Percentiles rank a stretch among this genome's conserved stretches.
These are phyloP conservation scores for Macaria liturata DNA, from an alignment of 2,888 invertebrate species.

Conservation along the genomic window DNA sequence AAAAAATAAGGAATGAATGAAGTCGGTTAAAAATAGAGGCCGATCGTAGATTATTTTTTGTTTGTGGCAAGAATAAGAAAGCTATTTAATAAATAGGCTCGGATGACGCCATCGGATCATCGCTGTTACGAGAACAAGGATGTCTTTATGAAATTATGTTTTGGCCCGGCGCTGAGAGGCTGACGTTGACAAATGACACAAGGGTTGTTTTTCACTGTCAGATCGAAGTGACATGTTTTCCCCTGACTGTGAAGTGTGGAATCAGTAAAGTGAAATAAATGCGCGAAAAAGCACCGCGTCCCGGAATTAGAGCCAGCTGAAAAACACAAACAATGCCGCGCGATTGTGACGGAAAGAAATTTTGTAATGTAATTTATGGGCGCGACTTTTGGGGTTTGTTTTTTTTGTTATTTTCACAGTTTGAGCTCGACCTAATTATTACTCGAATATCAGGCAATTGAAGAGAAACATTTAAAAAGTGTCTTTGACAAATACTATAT, in stretches of 20 bases:
- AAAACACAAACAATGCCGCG: constrained; percentile 15
- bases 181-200: constrained; percentile 79
- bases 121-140: constrained; percentile 72
- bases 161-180: constrained; percentile 69
- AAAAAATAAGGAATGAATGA: too few relatives aligned
- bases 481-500: too few relatives aligned
- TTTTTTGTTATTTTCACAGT: too few relatives aligned
- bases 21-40: too few relatives aligned
- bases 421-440: too few relatives aligned
- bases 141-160: constrained; percentile 81
- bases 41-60: too few relatives aligned
- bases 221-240: constrained; percentile 78
- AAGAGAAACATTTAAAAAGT: too few relatives aligned
- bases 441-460: too few relatives aligned
- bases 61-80: too few relatives aligned
- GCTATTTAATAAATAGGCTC: constrained; percentile 47
- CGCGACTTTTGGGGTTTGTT: too few relatives aligned
- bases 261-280: constrained; percentile 69
- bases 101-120: constrained; percentile 52
- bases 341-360: constrained; percentile 2
- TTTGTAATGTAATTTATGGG: not conserved
- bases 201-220: constrained; percentile 78
- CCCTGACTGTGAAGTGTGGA: constrained; percentile 67
- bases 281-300: constrained; percentile 45
- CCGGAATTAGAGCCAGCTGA: constrained; percentile 21